Conservation (phyloP, 2,797 vertebrate species). For the Pyrocephalus nanus region DNA sequence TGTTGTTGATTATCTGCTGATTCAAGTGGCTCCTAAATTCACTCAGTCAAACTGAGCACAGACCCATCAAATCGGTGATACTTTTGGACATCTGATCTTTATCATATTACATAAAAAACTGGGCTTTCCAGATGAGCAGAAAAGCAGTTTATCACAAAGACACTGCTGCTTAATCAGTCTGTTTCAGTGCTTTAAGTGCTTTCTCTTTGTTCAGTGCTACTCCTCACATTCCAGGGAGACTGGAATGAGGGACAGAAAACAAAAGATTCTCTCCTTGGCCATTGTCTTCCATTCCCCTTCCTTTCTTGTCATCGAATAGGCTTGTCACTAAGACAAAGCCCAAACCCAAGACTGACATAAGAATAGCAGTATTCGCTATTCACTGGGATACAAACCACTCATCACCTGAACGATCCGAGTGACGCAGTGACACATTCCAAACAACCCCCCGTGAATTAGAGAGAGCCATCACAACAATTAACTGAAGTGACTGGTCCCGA, state of each 20-base stretch:
- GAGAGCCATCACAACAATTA: neutral
- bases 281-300: neutral
- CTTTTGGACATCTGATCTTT: neutral
- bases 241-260: neutral
- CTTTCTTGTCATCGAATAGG: neutral
- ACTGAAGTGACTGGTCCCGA: neutral
- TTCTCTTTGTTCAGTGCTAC: constrained; percentile 19
- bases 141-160: constrained; percentile 21
- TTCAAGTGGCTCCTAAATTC: neutral
- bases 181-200: neutral
- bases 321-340: constrained; percentile 42
- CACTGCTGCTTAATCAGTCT: neutral
- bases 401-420: neutral
- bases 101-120: neutral
- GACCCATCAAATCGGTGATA: neutral
- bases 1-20: neutral
- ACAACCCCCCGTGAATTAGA: neutral
- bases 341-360: neutral
- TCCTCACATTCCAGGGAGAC: constrained; percentile 10
- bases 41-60: neutral
- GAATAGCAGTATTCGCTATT: constrained; percentile 15
- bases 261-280: constrained; percentile 7
- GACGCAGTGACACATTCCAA: constrained; percentile 11
- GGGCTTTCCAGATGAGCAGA: constrained; percentile 12
- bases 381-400: constrained; percentile 2